Evolutionary conservation across 1,140 invertebrate genomes (phyloP).

Genomic region (Lepidotrigona ventralis): DNA sequence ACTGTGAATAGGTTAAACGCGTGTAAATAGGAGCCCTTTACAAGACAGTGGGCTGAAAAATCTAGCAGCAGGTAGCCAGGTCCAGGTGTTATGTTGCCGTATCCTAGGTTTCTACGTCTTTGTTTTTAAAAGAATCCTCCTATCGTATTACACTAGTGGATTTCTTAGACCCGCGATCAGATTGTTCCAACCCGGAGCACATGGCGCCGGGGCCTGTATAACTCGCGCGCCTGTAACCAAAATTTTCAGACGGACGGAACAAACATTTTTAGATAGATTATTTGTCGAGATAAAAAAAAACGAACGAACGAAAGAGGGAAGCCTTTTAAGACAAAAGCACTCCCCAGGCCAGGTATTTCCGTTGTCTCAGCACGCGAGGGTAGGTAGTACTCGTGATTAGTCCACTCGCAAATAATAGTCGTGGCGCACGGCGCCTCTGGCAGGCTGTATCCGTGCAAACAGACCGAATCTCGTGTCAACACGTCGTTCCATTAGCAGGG

Average conservation of each 20-base stretch:
- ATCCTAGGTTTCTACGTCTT: conserved; percentile 47
- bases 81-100: conserved; percentile 51
- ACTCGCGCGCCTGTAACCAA: neutral
- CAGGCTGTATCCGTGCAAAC: conserved; percentile 13
- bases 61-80: conserved; percentile 38
- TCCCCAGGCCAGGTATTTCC: conserved; percentile 7
- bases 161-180: conserved; percentile 44
- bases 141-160: conserved; percentile 57
- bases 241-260: neutral
- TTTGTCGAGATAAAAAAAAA: conserved; percentile 13
- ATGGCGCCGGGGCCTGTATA: conserved; percentile 33
- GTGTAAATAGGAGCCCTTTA: neutral
- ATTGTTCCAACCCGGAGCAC: conserved; percentile 42
- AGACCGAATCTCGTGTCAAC: conserved; percentile 55
- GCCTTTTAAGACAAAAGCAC: neutral
- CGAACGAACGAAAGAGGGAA: neutral
- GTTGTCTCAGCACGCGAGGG: conserved; percentile 1
- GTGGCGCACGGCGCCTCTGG: conserved; percentile 40
- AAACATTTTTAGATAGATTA: conserved; percentile 29
- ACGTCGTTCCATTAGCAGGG: conserved; percentile 58
- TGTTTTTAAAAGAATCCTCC: conserved; percentile 40
- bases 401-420: conserved; percentile 25
- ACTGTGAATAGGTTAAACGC: neutral
- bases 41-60: conserved; percentile 8
- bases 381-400: conserved; percentile 27